Conservation (phyloP, 2,113 vertebrate species). For the Thunnus maccoyii region DNA sequence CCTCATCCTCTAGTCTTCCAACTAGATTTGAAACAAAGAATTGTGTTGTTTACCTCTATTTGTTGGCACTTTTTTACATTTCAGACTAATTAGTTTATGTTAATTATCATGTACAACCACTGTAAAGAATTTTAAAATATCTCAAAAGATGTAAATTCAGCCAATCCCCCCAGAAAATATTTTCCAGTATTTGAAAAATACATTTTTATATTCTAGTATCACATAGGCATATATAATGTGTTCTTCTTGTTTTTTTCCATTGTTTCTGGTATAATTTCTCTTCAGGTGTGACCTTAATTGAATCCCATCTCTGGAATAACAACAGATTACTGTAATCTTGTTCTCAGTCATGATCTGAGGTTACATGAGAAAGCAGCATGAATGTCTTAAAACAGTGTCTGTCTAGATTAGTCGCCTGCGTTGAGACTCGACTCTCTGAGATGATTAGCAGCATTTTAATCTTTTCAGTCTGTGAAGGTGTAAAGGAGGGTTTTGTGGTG, state of each 20-base stretch:
- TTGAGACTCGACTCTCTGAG: background rate
- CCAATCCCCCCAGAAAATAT: background rate
- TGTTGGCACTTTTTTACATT: background rate
- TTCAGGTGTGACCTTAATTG: background rate
- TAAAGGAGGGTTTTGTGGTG: too few species aligned
- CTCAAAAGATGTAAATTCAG: background rate
- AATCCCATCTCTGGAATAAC: constrained; percentile 28
- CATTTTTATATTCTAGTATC: background rate
- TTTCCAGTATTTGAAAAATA: background rate
- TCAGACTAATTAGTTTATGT: background rate
- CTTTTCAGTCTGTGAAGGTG: constrained; percentile 1
- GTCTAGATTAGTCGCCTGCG: background rate
- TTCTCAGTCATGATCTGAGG: constrained; percentile 8
- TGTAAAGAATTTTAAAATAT: background rate
- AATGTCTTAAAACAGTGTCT: constrained; percentile 8
- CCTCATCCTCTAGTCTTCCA: background rate
- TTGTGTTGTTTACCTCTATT: background rate
- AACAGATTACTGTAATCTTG: constrained; percentile 61
- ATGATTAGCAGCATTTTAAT: constrained; percentile 5
- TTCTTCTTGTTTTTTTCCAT: background rate
- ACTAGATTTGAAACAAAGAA: too few species aligned
- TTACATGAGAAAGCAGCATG: constrained; percentile 27
- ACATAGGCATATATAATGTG: background rate
- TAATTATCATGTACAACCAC: background rate
- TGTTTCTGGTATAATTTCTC: background rate